These are phyloP conservation scores for Pocillopora meandrina DNA, from an alignment of 92 coral and sea anemone genomes.

Conservation along the genomic window DNA sequence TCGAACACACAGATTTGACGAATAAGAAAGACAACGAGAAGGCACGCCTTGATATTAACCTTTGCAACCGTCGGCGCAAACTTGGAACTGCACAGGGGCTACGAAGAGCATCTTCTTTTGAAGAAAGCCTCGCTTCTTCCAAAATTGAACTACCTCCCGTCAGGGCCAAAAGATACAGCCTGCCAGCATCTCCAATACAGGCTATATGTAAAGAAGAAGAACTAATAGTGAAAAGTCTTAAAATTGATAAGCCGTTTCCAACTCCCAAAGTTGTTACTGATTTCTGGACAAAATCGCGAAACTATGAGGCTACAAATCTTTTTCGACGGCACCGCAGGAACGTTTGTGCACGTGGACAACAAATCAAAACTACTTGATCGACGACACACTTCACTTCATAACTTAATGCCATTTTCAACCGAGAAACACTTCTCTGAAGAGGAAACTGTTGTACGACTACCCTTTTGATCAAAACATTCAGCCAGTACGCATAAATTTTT, in stretches of 20 bases:
- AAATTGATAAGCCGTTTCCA: background rate
- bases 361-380: conserved; percentile 2
- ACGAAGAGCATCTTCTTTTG: conserved; percentile 8
- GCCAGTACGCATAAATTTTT: too few species aligned
- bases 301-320: background rate
- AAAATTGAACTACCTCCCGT: background rate
- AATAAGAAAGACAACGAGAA: background rate
- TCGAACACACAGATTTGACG: background rate
- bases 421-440: background rate
- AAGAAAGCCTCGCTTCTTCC: background rate
- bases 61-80: background rate
- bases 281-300: background rate
- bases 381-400: conserved; percentile 2
- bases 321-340: background rate
- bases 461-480: background rate
- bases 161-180: background rate
- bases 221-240: too few species aligned
- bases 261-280: background rate
- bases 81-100: background rate
- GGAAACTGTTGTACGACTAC: background rate
- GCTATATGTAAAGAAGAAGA: background rate
- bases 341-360: background rate
- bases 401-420: background rate
- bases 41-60: background rate
- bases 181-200: conserved; percentile 3